Conservation (phyloP, 2,888 invertebrate genomes). For the Drosophila sordidapex region DNA sequence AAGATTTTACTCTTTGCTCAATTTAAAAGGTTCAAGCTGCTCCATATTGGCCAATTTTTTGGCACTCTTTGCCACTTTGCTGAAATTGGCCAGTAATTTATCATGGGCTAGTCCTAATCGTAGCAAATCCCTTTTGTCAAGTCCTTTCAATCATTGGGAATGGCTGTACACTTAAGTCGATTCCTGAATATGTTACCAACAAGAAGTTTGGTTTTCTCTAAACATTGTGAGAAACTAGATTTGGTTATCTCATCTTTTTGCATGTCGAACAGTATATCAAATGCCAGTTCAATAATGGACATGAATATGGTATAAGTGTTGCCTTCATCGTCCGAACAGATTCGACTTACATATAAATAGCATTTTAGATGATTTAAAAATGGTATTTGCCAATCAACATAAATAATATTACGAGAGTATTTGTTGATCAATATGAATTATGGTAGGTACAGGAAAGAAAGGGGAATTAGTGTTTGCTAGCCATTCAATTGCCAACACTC, state of each 20-base stretch:
- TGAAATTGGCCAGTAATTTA: conserved; percentile 10
- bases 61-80: not conserved
- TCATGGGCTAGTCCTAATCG: not conserved
- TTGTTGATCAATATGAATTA: not conserved
- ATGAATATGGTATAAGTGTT: not conserved
- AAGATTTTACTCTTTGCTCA: conserved; percentile 17
- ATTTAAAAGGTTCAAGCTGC: not conserved
- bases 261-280: not conserved
- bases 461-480: not conserved
- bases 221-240: not conserved
- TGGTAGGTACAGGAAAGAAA: not conserved
- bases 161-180: conserved; percentile 10
- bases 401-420: not conserved
- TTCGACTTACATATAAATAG: not conserved
- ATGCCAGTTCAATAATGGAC: not conserved
- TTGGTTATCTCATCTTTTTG: not conserved
- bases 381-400: not conserved
- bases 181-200: not conserved
- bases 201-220: not conserved
- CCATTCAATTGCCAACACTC: conserved; percentile 28
- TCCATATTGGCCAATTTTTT: not conserved
- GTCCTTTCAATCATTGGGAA: conserved; percentile 6
- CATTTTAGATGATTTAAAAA: not conserved
- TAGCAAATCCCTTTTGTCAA: conserved; percentile 4
- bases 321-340: not conserved